Percentiles rank a stretch among this genome's conserved stretches.
phyloP scores from a whole-genome alignment of 2,113 vertebrate genomes.

The Syngnathoides biaculeatus region DNA sequence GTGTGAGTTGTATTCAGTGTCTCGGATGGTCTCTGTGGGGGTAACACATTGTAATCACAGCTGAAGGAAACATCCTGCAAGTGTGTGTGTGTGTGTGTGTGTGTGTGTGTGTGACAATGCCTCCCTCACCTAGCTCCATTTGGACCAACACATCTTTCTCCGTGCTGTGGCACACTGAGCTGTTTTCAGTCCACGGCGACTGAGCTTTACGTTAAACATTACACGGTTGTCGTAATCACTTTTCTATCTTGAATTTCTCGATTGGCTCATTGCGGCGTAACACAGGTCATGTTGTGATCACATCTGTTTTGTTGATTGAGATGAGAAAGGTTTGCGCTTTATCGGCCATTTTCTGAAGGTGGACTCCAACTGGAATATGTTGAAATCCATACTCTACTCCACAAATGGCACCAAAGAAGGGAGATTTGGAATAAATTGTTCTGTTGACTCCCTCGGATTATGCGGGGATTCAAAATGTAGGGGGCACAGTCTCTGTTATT shows the following conservation, averaged over 20 bases:
- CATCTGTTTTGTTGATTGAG: neutral
- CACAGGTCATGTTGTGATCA: constrained; percentile 9
- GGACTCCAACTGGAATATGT: neutral
- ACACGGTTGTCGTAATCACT: constrained; percentile 24
- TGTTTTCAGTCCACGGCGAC: constrained; percentile 26
- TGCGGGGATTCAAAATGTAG: no score
- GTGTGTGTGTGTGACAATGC: constrained; percentile 12
- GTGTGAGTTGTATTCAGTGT: constrained; percentile 15
- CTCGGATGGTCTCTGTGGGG: constrained; percentile 34
- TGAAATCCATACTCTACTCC: neutral
- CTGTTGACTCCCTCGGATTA: neutral
- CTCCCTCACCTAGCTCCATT: constrained; percentile 22
- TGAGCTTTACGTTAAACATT: constrained; percentile 17
- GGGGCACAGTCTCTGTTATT: no score
- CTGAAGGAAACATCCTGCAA: constrained; percentile 46
- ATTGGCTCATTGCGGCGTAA: neutral
- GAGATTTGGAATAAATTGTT: neutral
- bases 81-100: constrained; percentile 25
- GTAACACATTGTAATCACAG: constrained; percentile 44
- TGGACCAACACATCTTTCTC: constrained; percentile 31
- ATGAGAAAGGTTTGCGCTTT: neutral
- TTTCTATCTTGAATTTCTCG: constrained; percentile 15
- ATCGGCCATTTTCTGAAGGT: neutral
- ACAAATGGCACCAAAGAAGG: neutral
- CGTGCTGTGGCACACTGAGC: constrained; percentile 27